phyloP scores from a whole-genome alignment of 2,113 vertebrate genomes.

The Pseudonaja textilis region DNA sequence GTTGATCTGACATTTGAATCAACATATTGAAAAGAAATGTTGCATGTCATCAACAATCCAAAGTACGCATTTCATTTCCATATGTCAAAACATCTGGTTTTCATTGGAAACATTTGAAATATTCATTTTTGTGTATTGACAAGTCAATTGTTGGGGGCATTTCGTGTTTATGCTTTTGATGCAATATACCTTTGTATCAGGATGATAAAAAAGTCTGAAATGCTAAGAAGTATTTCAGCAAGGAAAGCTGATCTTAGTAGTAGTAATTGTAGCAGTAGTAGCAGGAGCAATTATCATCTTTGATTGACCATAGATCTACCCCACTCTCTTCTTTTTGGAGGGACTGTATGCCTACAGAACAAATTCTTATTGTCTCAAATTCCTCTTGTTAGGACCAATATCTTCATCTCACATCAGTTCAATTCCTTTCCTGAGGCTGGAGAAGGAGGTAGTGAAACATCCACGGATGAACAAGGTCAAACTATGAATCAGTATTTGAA shows the following conservation, averaged over 20 bases:
- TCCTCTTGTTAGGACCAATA: not conserved
- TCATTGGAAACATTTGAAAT: conserved; percentile 4
- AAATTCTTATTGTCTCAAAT: not conserved
- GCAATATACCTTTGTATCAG: not conserved
- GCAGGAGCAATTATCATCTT: not conserved
- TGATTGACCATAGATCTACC: not conserved
- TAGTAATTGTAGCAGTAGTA: not conserved
- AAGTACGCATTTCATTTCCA: conserved; percentile 20
- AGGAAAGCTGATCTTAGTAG: not conserved
- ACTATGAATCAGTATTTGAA: not conserved
- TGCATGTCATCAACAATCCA: conserved; percentile 26
- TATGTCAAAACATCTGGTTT: conserved; percentile 32
- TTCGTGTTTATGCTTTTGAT: conserved; percentile 2
- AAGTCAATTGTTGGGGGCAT: conserved; percentile 7
- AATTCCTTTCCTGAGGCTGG: not conserved
- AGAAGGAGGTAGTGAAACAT: not conserved
- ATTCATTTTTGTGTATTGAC: conserved; percentile 18
- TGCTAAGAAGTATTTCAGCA: not conserved
- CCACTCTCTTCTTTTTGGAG: not conserved
- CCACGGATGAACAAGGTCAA: not conserved
- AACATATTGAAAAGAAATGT: conserved; percentile 33
- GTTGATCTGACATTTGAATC: conserved; percentile 29
- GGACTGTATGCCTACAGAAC: not conserved
- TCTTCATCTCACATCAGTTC: not conserved
- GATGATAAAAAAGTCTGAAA: conserved; percentile 3